Evolutionary conservation across 2,113 vertebrate genomes (phyloP).

Genomic region (Lasiurus borealis): DNA sequence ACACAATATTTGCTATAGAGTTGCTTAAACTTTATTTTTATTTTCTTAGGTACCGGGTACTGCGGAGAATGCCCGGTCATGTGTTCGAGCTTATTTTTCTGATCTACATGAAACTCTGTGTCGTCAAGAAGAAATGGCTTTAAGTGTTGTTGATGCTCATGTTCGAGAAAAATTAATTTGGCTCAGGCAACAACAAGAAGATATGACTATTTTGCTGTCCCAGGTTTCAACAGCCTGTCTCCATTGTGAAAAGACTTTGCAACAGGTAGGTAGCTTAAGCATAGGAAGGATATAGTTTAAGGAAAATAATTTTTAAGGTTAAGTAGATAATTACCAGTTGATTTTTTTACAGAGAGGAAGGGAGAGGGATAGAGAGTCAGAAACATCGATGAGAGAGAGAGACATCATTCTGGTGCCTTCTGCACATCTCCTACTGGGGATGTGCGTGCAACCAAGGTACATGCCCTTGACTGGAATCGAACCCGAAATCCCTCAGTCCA

Average conservation of each 20-base stretch:
- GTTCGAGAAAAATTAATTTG: slow-evolving; percentile 98
- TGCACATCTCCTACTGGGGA: too few species aligned
- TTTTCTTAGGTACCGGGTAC: slow-evolving; percentile 93
- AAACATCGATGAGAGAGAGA: too few species aligned
- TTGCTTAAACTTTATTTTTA: slow-evolving; percentile 42
- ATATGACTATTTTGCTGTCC: slow-evolving; percentile 98
- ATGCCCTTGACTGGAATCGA: too few species aligned
- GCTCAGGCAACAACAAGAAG: slow-evolving; percentile 98
- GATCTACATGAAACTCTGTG: slow-evolving; percentile 98
- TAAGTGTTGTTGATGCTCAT: slow-evolving; percentile 98
- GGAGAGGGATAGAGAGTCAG: too few species aligned
- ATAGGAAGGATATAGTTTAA: neutral
- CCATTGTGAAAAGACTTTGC: slow-evolving; percentile 98
- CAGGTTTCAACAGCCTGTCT: slow-evolving; percentile 98
- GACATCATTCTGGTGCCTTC: too few species aligned
- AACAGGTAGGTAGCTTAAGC: slow-evolving; percentile 90
- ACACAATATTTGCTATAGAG: neutral
- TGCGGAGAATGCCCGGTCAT: slow-evolving; percentile 98
- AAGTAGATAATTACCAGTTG: neutral
- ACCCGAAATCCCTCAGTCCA: too few species aligned
- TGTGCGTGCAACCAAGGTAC: too few species aligned
- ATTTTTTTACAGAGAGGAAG: too few species aligned
- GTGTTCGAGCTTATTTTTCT: slow-evolving; percentile 97
- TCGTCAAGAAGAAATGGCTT: slow-evolving; percentile 99
- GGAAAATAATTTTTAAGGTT: slow-evolving; percentile 25